Evolutionary conservation across 2,888 invertebrate genomes (phyloP), one percentile per base, ranked within the genome.

Genomic region (Melanargia galathea): DNA sequence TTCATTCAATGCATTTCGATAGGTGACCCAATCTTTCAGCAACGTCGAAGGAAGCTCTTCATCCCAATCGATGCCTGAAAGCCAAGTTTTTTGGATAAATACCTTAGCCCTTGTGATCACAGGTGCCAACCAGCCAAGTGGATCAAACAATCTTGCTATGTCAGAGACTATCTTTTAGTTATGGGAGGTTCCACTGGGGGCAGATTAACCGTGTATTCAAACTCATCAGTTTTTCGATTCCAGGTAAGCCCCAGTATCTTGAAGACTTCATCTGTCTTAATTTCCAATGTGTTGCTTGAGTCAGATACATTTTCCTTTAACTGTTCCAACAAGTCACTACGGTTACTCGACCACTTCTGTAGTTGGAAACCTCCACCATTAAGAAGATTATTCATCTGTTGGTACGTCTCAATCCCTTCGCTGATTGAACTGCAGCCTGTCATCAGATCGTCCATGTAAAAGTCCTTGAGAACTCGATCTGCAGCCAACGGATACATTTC

Each of bases 321-420:
- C 8, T 33, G 8, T n/a, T 64, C 11, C 45, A 56, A 22, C 10
- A 71, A 64, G 18, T 63, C 59, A 1, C 66, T 55, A 40, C 51
- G 61, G 57, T 70, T 69, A 22, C 67, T 68, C 1, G 51, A 38
- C 70, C 71, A 73, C 59, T 76, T 71, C 20, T 76, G 70, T 7
- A 78, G 55, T 10, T 66, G 52, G 56, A 78, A 77, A 13, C 76
- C 75, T 10, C 73, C 75, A 24, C 61, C 60, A 16, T 45, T 67
- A 30, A 78, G 52, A 11, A 79, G 49, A 18, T 43, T 46, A 13
- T 66, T 72, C 30, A 74, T 63, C 62, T 75, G 68, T 43, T 70
- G 60, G 38, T 66, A 60, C 10, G 75, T 11, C 63, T 70, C 6
- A 59, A 40, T n/a, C 4, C 40, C 40, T 40, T 40, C 40, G n/a